These are phyloP conservation scores for Hecatera dysodea DNA, from an alignment of 2,888 invertebrate species.

Conservation along the genomic window DNA sequence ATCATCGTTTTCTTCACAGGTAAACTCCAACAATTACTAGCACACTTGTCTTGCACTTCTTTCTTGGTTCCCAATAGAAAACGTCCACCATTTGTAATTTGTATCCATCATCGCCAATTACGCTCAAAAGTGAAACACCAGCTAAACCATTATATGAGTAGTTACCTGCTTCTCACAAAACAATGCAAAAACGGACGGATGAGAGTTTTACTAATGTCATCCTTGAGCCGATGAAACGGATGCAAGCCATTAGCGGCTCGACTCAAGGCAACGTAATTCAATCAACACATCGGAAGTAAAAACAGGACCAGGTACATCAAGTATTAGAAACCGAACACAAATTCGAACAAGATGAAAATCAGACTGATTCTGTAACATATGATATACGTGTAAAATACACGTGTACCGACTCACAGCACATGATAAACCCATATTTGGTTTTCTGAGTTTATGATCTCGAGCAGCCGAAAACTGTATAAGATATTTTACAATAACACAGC, in stretches of 20 bases:
- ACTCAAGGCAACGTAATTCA: slow-evolving; percentile 46
- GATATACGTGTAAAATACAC: slow-evolving; percentile 7
- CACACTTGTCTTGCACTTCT: background rate
- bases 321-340: slow-evolving; percentile 4
- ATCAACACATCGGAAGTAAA: slow-evolving; percentile 49
- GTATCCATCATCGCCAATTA: slow-evolving; percentile 16
- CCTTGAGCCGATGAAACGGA: slow-evolving; percentile 58
- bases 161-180: slow-evolving; percentile 57
- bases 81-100: background rate
- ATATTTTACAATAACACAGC: slow-evolving; percentile 2
- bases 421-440: slow-evolving; percentile 17
- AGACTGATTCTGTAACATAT: background rate
- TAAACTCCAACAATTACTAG: background rate
- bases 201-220: slow-evolving; percentile 58
- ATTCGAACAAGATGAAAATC: slow-evolving; percentile 13
- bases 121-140: slow-evolving; percentile 30
- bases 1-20: no score
- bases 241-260: slow-evolving; percentile 51
- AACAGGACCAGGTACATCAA: slow-evolving; percentile 30
- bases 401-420: slow-evolving; percentile 27
- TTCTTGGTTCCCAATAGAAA: background rate
- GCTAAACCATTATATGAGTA: slow-evolving; percentile 14
- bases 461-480: no score
- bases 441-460: no score
- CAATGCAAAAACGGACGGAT: slow-evolving; percentile 56